These are phyloP conservation scores for Hydrocynus forskahlii DNA, from an alignment of 2,797 vertebrate genomes.

Conservation along the genomic window DNA sequence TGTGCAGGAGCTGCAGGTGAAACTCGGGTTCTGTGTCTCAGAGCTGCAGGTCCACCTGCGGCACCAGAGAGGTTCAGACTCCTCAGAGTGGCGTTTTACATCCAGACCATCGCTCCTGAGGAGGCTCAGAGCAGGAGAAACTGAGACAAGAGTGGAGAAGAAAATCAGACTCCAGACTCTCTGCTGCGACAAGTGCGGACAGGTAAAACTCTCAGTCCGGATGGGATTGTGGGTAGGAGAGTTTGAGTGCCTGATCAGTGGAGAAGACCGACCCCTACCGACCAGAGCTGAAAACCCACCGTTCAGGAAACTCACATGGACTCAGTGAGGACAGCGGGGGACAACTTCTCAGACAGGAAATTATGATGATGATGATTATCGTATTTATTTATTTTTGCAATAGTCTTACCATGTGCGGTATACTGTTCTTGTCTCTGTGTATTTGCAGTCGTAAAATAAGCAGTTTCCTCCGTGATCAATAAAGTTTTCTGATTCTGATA, in stretches of 20 bases:
- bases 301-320: background rate
- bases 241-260: background rate
- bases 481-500: too few relatives aligned
- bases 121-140: background rate
- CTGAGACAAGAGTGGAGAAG: background rate
- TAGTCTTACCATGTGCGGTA: too few relatives aligned
- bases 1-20: constrained; percentile 48
- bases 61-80: background rate
- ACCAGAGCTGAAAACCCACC: background rate
- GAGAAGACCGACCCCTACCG: constrained; percentile 55
- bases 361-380: too few relatives aligned
- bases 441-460: too few relatives aligned
- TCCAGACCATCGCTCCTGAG: background rate
- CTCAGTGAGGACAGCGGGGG: too few relatives aligned
- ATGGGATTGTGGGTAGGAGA: constrained; percentile 68
- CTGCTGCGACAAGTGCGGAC: constrained; percentile 65
- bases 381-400: too few relatives aligned
- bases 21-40: constrained; percentile 27
- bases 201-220: constrained; percentile 64
- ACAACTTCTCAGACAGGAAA: too few relatives aligned
- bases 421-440: too few relatives aligned
- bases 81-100: background rate
- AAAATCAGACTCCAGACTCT: background rate
- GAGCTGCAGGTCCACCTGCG: constrained; percentile 30
- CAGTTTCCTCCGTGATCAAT: too few relatives aligned